phyloP scores from a whole-genome alignment of 2,797 vertebrate genomes.

The Psittacula derbiana region DNA sequence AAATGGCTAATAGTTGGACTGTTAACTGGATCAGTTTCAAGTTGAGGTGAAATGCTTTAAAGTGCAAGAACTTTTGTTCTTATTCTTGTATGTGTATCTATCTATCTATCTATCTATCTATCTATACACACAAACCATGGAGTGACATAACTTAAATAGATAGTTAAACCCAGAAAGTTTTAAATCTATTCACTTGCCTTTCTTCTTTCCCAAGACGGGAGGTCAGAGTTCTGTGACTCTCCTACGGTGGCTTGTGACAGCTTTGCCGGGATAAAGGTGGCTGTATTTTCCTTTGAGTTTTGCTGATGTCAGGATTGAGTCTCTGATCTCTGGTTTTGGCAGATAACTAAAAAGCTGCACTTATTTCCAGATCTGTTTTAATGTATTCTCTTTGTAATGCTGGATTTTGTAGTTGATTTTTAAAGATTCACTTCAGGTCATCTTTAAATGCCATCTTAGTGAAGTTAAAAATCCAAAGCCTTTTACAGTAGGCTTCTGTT shows the following conservation, averaged over 20 bases:
- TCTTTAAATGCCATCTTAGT: background rate
- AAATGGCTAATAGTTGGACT: background rate
- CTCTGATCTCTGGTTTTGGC: slow-evolving; percentile 9
- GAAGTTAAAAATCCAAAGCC: background rate
- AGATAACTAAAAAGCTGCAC: slow-evolving; percentile 1
- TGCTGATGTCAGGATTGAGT: background rate
- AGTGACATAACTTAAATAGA: background rate
- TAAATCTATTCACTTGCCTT: background rate
- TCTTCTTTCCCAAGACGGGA: background rate
- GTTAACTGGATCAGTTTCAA: background rate
- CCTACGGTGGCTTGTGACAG: background rate
- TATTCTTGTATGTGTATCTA: background rate
- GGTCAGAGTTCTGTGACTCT: background rate
- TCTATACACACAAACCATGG: background rate
- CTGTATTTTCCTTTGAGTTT: background rate
- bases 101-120: background rate
- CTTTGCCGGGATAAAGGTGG: background rate
- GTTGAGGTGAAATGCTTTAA: background rate
- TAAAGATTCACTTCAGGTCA: background rate
- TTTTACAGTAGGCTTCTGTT: background rate
- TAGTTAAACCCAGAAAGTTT: background rate
- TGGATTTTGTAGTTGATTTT: background rate
- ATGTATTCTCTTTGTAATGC: background rate
- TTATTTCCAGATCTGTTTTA: slow-evolving; percentile 7
- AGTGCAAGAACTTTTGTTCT: background rate